Percentiles rank a stretch among this genome's conserved stretches.
Conservation (phyloP, 2,797 vertebrate species). For the Scolopax rusticola region DNA sequence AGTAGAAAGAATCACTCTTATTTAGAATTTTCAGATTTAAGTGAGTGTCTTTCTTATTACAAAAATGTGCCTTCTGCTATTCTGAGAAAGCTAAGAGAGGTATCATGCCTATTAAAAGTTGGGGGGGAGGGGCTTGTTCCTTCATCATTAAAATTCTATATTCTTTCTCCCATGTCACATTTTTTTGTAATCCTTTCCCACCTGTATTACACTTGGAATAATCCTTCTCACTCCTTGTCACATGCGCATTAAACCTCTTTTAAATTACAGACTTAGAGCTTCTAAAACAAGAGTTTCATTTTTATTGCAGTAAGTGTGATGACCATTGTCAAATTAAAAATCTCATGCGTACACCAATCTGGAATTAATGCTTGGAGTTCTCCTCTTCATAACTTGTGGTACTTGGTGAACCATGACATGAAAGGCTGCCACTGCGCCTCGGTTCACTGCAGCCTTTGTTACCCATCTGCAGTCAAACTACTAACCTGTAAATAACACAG, state of each 20-base stretch:
- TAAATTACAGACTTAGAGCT: slow-evolving; percentile 50
- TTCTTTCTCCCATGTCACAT: slow-evolving; percentile 2
- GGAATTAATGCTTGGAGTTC: slow-evolving; percentile 55
- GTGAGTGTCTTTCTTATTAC: background rate
- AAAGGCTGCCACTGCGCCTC: slow-evolving; percentile 37
- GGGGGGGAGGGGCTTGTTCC: background rate
- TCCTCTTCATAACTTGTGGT: slow-evolving; percentile 37
- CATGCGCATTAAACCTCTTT: slow-evolving; percentile 64
- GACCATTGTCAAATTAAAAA: slow-evolving; percentile 40
- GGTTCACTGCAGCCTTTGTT: slow-evolving; percentile 58
- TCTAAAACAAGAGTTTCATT: slow-evolving; percentile 60
- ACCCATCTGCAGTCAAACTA: slow-evolving; percentile 51
- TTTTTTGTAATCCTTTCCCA: slow-evolving; percentile 68
- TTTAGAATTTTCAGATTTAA: background rate
- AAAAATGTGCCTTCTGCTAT: background rate
- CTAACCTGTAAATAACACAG: slow-evolving; percentile 55
- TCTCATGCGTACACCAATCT: slow-evolving; percentile 52
- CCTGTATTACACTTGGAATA: slow-evolving; percentile 37
- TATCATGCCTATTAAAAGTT: background rate
- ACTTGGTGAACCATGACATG: slow-evolving; percentile 42
- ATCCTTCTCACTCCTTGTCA: slow-evolving; percentile 64
- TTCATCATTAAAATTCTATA: background rate
- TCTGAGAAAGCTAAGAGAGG: background rate
- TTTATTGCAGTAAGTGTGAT: background rate
- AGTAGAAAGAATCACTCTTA: background rate